These are phyloP conservation scores for Harpegnathos saltator DNA, from an alignment of 1,140 invertebrate species.

Conservation along the genomic window DNA sequence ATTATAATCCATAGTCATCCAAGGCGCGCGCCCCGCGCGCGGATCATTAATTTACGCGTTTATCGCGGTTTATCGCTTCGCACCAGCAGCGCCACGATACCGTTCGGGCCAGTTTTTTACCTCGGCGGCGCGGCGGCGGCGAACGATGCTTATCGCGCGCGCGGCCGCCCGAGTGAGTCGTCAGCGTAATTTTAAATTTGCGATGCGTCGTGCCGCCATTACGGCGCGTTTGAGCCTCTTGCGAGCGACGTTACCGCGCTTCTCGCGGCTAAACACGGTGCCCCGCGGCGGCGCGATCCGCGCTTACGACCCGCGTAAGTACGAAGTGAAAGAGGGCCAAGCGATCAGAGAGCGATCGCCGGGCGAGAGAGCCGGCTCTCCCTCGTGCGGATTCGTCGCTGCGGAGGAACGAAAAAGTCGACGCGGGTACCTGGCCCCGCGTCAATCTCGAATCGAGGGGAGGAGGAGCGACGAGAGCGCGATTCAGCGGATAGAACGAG, in stretches of 20 bases:
- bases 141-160: conserved; percentile 57
- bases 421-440: no score
- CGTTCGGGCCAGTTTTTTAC: conserved; percentile 39
- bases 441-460: no score
- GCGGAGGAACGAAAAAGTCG: no score
- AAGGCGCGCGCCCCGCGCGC: background rate
- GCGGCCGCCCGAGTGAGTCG: conserved; percentile 44
- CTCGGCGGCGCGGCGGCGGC: no score
- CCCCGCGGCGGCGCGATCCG: conserved; percentile 23
- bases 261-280: conserved; percentile 58
- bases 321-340: conserved; percentile 10
- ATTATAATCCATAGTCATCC: conserved; percentile 12
- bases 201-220: conserved; percentile 60
- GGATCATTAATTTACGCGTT: conserved; percentile 24
- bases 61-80: conserved; percentile 52
- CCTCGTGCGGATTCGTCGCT: background rate
- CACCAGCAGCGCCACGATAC: background rate
- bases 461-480: no score
- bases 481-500: background rate
- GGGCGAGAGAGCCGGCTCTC: conserved; percentile 24
- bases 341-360: conserved; percentile 23
- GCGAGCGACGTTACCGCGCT: conserved; percentile 54
- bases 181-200: conserved; percentile 73
- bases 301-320: conserved; percentile 31
- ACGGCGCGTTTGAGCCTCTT: conserved; percentile 50